Base-by-base conservation (phyloP, 1,140 invertebrate species). In the Pristionchus pacificus region DNA sequence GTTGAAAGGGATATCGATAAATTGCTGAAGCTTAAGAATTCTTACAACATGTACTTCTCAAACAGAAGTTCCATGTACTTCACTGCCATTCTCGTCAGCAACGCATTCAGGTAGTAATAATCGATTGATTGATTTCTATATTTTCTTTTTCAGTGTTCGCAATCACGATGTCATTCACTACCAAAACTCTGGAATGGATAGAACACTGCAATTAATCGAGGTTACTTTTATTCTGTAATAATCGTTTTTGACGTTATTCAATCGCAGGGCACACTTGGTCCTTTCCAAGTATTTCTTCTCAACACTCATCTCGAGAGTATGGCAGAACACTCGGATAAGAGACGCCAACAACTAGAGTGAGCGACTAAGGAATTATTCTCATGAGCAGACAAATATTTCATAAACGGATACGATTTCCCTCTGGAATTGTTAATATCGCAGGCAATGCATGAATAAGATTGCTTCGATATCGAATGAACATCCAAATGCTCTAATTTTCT, bases 1-100 rank as follows among this genome's bases (percentile, higher is more conserved):
- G 84, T 88, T 25, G 84, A 84, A 10, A 59, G 68, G 24, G 75
- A 83, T 24, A 84, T 87, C 1, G 82, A 84, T 61, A 70, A 75
- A 29, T 84, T 84, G 71, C 75, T 87, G 13, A 68, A 80, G 32
- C 69, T 79, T 60, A 27, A 55, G 32, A 31, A 33, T 3, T 70
- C 79, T 25, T 79, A 79, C 59, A 70, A 80, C 24, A 76, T 77
- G 19, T 77, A 79, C 38, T 65, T 74, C 31, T 65, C 70, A 1
- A 62, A 76, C 32, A 58, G 28, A 33, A 59, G 64, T 66, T 65
- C 33, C 27, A 72, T 60, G 2, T 79, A 81, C 60, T 81, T 70
- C 65, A 83, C 79, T 14, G 70, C 76, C 6, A 79, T 77, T 59
- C 33, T 77, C 13, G 72, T 81, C 10, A 71, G 73, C 14, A 74